phyloP scores from a whole-genome alignment of 2,113 vertebrate species.

The Melanocharis versteri region DNA sequence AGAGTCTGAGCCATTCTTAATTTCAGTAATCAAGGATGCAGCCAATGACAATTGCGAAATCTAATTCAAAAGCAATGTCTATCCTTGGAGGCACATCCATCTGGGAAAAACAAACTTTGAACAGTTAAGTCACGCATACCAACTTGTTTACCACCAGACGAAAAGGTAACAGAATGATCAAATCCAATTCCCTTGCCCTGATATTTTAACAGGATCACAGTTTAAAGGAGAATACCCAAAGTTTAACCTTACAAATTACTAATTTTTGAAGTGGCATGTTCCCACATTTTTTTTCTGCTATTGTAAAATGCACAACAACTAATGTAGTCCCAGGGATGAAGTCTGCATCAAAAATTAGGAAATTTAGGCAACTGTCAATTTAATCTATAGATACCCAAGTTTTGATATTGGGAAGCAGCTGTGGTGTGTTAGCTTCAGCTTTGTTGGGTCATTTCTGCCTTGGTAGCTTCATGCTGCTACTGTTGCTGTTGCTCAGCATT shows the following conservation, averaged over 20 bases:
- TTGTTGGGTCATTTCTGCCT: neutral
- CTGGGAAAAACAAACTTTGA: neutral
- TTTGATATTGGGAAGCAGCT: neutral
- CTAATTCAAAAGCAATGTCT: neutral
- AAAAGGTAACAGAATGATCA: neutral
- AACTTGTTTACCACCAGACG: neutral
- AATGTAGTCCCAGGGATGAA: neutral
- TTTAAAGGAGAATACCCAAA: neutral
- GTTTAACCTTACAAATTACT: neutral
- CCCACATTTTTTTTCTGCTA: neutral
- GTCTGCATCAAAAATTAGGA: neutral
- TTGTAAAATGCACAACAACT: neutral
- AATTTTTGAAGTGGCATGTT: neutral
- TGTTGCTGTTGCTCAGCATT: neutral
- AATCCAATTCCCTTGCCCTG: neutral
- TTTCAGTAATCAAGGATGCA: conserved; percentile 13
- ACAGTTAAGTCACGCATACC: neutral
- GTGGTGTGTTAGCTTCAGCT: neutral
- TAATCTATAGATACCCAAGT: neutral
- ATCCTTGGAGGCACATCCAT: neutral
- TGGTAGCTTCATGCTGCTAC: neutral
- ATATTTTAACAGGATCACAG: neutral
- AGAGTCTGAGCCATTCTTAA: neutral
- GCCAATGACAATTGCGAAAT: neutral
- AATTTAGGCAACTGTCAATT: neutral